Evolutionary conservation across 2,888 invertebrate genomes (phyloP).

Genomic region (Macropis europaea): DNA sequence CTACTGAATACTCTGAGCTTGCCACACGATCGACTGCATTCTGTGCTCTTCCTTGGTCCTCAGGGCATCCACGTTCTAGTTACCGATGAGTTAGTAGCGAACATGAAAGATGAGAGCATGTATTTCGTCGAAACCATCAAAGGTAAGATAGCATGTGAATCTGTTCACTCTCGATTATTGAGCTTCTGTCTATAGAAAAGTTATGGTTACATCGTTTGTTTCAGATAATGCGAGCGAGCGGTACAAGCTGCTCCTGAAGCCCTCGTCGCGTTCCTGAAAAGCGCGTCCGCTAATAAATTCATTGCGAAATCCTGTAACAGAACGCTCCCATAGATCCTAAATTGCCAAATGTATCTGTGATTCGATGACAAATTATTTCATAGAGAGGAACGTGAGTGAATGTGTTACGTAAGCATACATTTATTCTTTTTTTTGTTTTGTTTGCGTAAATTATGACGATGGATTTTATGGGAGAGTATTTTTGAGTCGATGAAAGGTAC

Average conservation of each 20-base stretch:
- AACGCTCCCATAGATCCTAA: conserved; percentile 2
- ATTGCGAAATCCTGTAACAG: conserved; percentile 3
- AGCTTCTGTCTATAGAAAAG: background rate
- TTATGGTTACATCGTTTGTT: conserved; percentile 16
- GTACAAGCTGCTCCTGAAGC: conserved; percentile 74
- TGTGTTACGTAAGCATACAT: background rate
- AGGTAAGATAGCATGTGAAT: conserved; percentile 72
- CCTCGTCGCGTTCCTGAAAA: conserved; percentile 61
- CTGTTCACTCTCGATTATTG: background rate
- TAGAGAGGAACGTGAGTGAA: background rate
- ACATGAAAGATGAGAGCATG: conserved; percentile 90
- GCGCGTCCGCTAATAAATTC: background rate
- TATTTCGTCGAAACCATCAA: conserved; percentile 84
- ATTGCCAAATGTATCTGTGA: conserved; percentile 41
- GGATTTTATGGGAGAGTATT: background rate
- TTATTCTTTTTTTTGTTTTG: background rate
- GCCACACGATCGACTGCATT: conserved; percentile 71
- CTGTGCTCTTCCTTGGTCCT: conserved; percentile 90
- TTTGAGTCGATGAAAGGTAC: background rate
- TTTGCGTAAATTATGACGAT: background rate
- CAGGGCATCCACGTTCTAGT: conserved; percentile 91
- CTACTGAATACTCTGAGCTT: conserved; percentile 75
- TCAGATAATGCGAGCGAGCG: conserved; percentile 73
- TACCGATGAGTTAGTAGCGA: conserved; percentile 91
- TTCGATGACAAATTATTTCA: conserved; percentile 4